Evolutionary conservation across 35 echinoderm and acorn worm genomes (phyloP), one percentile per base, ranked within the genome.

Genomic region (Ophioderma brevispina): DNA sequence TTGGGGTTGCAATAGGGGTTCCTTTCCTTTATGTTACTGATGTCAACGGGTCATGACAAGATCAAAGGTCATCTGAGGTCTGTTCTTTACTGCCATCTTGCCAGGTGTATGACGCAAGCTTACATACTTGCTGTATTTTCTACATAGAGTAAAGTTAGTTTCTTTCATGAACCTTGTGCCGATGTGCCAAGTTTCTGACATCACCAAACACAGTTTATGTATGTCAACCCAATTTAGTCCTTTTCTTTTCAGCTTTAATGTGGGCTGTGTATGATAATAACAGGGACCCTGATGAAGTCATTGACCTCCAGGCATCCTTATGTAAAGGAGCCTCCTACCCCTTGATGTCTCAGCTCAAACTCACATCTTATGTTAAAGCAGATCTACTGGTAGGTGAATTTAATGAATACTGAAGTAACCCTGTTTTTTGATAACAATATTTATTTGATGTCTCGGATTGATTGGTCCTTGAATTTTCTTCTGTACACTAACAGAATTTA

Each of bases 281-380:
- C 36, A 35, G 75, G 37, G n/a, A 84, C 4, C 35, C 40, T 89
- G 86, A 36, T 93, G 35, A 33, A 39, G 11, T 84, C 49, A n/a
- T 89, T 31, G 92, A 93, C 28, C 76, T 93, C 36, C 80, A 86
- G 0, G 79, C 56, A 2, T 46, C 14, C 36, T 35, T 92, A 50
- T 81, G 87, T 59, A 17, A 55, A 23, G 33, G 55, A 0, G 59
- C 36, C 13, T 42, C 31, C 52, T 78, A 81, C 31, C 79, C 86
- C 36, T 75, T 85, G 25, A 49, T 96, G 8, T 85, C 82, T 33
- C 94, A 96, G 50, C 94, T 96, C 5, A 96, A 90, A 40, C 30
- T 93, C 0, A 92, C 94, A 30, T 93, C 94, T 15, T 96, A 93
- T 64, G 21, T 85, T 10, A 96, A 96, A 70, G 90, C 94, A 77